Base-by-base conservation (phyloP, 2,888 invertebrate species). In the Macropis europaea region DNA sequence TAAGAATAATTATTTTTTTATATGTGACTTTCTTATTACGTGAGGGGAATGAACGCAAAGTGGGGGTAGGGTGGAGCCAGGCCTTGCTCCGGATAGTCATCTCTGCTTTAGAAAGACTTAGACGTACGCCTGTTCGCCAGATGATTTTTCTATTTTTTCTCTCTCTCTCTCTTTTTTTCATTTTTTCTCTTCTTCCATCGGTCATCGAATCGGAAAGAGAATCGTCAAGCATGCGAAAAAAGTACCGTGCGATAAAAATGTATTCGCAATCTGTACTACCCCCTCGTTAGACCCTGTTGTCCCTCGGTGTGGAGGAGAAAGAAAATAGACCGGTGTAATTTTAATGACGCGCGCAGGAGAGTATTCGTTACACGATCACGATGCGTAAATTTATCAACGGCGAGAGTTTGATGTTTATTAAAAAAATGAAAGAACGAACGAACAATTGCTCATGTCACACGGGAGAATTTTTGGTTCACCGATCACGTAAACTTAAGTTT, bases 271-370 rank as follows among this genome's bases (percentile, higher is more conserved):
- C 67, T 57, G 26, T 43, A 32, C 17, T 56, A 56, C 26, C 32
- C 34, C 43, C 4, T 50, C 67, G 15, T 45, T 32, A n/a, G n/a
- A n/a, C 42, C 57, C 30, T 9, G 4, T 38, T n/a, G 26, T 47
- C 48, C 32, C 54, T 42, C n/a, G n/a, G 22, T 26, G 2, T 24
- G 57, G 30, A 17, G 47, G 38, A 32, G 53, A 6, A 13, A 62
- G 53, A 47, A 60, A 30, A 45, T 67, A 69, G 68, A 50, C 15
- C 68, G 36, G 57, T 36, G 50, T 69, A 67, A 67, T 67, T 57
- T 69, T 67, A 69, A 67, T 67, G 57, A 30, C 57, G 32, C 68
- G 30, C 17, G 34, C 57, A 52, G 38, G 57, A 50, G 50, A 56
- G 36, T n/a, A n/a, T 43, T 57, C 32, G 6, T 42, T 47, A 17